Conservation (phyloP, 2,888 invertebrate genomes). For the Catotricha subobsoleta region DNA sequence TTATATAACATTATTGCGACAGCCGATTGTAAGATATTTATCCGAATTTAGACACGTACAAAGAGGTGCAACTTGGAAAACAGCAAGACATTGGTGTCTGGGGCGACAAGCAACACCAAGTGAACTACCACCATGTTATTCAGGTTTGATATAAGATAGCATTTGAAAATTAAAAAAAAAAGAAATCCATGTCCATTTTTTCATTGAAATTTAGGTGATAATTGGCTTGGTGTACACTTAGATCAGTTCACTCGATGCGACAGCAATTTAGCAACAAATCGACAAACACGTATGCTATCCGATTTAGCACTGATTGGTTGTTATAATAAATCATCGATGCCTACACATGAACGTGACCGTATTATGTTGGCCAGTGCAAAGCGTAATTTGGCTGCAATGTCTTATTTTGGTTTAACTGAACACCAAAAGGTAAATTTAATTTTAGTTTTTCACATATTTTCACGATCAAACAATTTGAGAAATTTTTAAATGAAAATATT, state of each 20-base stretch:
- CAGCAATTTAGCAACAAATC: slow-evolving; percentile 86
- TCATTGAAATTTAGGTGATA: slow-evolving; percentile 34
- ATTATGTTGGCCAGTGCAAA: slow-evolving; percentile 91
- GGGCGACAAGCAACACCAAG: slow-evolving; percentile 56
- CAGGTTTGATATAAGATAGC: slow-evolving; percentile 16
- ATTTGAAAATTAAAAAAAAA: neutral
- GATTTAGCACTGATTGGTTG: slow-evolving; percentile 90
- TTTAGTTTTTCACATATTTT: neutral
- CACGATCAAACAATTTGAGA: neutral
- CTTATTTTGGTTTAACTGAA: slow-evolving; percentile 95
- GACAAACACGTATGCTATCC: slow-evolving; percentile 95
- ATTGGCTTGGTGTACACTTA: slow-evolving; percentile 77
- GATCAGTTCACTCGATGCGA: slow-evolving; percentile 83
- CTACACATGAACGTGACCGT: slow-evolving; percentile 53
- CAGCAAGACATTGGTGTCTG: slow-evolving; percentile 53
- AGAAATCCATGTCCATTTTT: neutral
- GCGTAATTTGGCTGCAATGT: slow-evolving; percentile 83
- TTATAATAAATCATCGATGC: slow-evolving; percentile 70
- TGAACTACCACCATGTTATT: slow-evolving; percentile 71
- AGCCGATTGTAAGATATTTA: slow-evolving; percentile 82
- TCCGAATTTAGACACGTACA: slow-evolving; percentile 96
- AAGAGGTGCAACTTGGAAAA: slow-evolving; percentile 92
- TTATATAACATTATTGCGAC: slow-evolving; percentile 87
- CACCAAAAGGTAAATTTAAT: slow-evolving; percentile 55
- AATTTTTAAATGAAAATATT: neutral